A percentile compares a stretch with the other conserved stretches of the same genome.
phyloP scores from a whole-genome alignment of 2,888 invertebrate genomes.

The Tiliacea aurago region DNA sequence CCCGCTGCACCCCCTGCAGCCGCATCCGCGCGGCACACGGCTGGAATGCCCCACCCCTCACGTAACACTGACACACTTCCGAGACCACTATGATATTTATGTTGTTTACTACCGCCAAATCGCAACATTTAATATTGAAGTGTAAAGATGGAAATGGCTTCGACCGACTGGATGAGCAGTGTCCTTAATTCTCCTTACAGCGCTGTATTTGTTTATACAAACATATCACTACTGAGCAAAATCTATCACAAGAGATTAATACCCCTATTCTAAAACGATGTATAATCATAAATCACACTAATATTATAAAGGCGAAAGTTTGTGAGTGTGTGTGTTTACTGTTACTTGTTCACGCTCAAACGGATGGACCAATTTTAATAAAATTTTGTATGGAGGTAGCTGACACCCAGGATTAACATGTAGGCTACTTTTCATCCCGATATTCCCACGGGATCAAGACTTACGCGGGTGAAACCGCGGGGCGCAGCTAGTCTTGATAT shows the following conservation, averaged over 20 bases:
- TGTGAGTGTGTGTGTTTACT: too few species aligned
- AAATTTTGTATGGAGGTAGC: too few species aligned
- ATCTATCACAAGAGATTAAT: neutral
- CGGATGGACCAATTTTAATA: too few species aligned
- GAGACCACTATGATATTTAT: slow-evolving; percentile 55
- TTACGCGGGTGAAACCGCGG: too few species aligned
- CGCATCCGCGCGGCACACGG: slow-evolving; percentile 33
- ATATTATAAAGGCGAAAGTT: too few species aligned
- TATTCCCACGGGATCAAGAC: too few species aligned
- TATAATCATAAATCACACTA: neutral
- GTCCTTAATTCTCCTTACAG: neutral
- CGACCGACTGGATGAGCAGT: slow-evolving; percentile 1
- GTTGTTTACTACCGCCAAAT: slow-evolving; percentile 57
- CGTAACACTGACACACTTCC: slow-evolving; percentile 63
- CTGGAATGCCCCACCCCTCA: slow-evolving; percentile 37
- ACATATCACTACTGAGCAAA: neutral
- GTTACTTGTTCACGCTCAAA: too few species aligned
- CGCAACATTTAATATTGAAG: slow-evolving; percentile 33
- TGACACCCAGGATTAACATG: too few species aligned
- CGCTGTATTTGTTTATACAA: neutral
- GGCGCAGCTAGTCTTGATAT: too few species aligned
- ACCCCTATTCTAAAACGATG: neutral
- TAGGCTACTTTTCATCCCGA: too few species aligned
- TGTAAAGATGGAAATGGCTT: slow-evolving; percentile 25
- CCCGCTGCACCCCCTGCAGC: slow-evolving; percentile 49